phyloP scores from a whole-genome alignment of 2,888 invertebrate species.

The Acanthosepion esculentum region DNA sequence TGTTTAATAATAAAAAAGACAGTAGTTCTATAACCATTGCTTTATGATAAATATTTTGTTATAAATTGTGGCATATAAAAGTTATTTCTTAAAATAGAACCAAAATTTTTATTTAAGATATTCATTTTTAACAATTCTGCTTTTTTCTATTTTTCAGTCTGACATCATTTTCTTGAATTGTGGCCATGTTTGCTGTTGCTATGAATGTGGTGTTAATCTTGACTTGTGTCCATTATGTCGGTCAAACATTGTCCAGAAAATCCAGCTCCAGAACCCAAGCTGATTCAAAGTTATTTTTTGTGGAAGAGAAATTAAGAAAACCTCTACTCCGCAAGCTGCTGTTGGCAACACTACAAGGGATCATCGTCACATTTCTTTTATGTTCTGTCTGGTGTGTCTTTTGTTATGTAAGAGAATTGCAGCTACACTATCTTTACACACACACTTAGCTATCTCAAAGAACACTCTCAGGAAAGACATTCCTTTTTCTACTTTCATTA shows the following conservation, averaged over 20 bases:
- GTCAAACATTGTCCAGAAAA: slow-evolving; percentile 77
- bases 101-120: no score
- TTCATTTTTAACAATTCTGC: no score
- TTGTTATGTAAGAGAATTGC: neutral
- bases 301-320: neutral
- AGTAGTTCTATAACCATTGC: no score
- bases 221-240: slow-evolving; percentile 87
- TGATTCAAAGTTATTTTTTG: neutral
- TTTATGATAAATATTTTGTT: no score
- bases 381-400: neutral
- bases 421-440: neutral
- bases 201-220: slow-evolving; percentile 81
- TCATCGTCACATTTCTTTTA: neutral
- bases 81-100: no score
- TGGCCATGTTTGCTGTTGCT: slow-evolving; percentile 90
- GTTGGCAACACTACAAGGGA: neutral
- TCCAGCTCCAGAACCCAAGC: slow-evolving; percentile 57
- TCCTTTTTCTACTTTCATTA: neutral
- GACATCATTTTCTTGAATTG: slow-evolving; percentile 89
- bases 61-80: no score
- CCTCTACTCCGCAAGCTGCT: neutral
- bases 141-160: slow-evolving; percentile 78
- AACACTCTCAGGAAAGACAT: neutral
- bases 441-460: neutral
- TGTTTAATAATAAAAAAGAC: no score